Evolutionary conservation across 2,888 invertebrate genomes (phyloP), one percentile per base, ranked within the genome.

Genomic region (Plemyria rubiginata): DNA sequence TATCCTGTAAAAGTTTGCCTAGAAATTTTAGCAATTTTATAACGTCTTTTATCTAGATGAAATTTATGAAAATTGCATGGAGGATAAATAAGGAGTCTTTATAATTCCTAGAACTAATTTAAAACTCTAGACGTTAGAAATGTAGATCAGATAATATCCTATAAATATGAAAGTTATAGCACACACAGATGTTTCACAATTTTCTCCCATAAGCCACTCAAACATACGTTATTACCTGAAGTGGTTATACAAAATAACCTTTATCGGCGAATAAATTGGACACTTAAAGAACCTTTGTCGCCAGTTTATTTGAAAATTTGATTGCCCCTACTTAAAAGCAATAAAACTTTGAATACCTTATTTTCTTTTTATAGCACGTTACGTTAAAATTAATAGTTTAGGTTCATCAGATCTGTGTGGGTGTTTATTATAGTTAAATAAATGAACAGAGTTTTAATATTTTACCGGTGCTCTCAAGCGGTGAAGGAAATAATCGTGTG

Each of bases 271-370:
- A 63, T 59, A 55, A 59, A 63, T 59, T 63, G 54, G 51, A 63
- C 36, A 64, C 48, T 57, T 56, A 55, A 60, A 61, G 57, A 58
- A 61, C 56, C 48, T 56, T 67, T 55, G 55, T 55, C 60, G 51
- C 12, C 32, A 40, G 57, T 62, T 62, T 45, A 52, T 67, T 60
- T 55, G 8, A 52, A 55, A 60, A 55, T 53, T 43, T 51, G 51
- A 52, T 56, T 60, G 61, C 46, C 45, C 52, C 46, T 50, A 50
- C 36, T 60, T 12, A n/a, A 49, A 41, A 12, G 49, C 54, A 49
- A 54, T 62, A 64, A 62, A 51, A 54, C 15, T 60, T 62, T 65
- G 62, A 38, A 60, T 52, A 40, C 12, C 52, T 62, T 41, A 58
- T 51, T 55, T 51, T 54, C 45, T 51, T 63, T 66, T 61, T 53